Conservation (phyloP, 2,113 vertebrate species). For the Grammomys dolichurus region DNA sequence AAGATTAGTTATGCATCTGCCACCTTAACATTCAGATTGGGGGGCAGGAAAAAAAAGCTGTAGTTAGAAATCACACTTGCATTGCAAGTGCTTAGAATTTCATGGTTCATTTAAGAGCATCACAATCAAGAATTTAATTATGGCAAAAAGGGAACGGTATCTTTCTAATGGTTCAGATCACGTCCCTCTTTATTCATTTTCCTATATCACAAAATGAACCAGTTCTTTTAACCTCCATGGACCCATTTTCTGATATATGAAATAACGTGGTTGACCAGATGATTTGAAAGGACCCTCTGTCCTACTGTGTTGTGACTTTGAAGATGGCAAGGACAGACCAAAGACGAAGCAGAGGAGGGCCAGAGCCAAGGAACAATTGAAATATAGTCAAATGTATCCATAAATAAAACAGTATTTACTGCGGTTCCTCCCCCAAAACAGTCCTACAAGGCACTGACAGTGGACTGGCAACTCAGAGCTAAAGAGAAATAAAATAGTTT, state of each 20-base stretch:
- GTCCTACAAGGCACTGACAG: no score
- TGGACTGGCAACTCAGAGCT: not conserved
- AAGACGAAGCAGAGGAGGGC: not conserved
- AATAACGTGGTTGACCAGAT: not conserved
- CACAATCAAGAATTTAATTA: constrained; percentile 82
- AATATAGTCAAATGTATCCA: not conserved
- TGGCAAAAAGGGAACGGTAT: constrained; percentile 51
- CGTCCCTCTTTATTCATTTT: not conserved
- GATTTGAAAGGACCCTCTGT: constrained; percentile 2
- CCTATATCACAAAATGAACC: not conserved
- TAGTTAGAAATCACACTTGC: constrained; percentile 79
- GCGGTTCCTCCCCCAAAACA: not conserved
- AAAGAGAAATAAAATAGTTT: not conserved
- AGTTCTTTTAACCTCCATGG: not conserved
- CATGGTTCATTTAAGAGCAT: constrained; percentile 78
- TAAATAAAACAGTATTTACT: not conserved
- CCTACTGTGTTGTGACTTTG: not conserved
- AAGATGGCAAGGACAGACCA: not conserved
- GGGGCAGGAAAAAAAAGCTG: constrained; percentile 20
- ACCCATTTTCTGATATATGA: constrained; percentile 40
- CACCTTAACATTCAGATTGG: constrained; percentile 75
- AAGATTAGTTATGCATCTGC: constrained; percentile 80
- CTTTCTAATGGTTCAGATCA: constrained; percentile 50
- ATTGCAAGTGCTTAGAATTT: constrained; percentile 72
- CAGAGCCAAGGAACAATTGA: not conserved